These are phyloP conservation scores for Microctonus hyperodae DNA, from an alignment of 2,888 invertebrate genomes.

Conservation along the genomic window DNA sequence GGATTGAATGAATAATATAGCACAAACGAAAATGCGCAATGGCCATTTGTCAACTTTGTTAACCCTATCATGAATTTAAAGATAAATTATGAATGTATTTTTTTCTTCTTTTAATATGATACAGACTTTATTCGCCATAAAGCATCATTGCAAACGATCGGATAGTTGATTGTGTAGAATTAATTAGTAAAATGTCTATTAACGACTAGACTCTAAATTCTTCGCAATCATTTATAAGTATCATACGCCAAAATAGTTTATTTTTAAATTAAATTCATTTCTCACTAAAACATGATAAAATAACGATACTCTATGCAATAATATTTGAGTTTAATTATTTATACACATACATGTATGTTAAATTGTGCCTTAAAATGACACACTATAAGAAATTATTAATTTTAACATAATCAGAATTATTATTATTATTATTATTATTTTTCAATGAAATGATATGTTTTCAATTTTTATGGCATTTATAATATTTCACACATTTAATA, in stretches of 20 bases:
- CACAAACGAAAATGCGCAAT: background rate
- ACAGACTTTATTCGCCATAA: background rate
- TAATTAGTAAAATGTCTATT: background rate
- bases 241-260: background rate
- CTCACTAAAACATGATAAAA: too few relatives aligned
- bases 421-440: too few relatives aligned
- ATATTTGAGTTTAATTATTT: slow-evolving; percentile 4
- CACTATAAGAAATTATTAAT: slow-evolving; percentile 30
- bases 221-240: background rate
- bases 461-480: background rate
- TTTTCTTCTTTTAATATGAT: slow-evolving; percentile 1
- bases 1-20: background rate
- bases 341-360: slow-evolving; percentile 40
- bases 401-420: background rate
- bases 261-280: too few relatives aligned
- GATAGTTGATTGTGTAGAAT: background rate
- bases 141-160: slow-evolving; percentile 19
- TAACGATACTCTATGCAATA: background rate
- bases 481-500: background rate
- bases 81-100: too few relatives aligned
- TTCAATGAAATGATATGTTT: background rate
- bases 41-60: background rate
- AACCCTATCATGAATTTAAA: slow-evolving; percentile 14
- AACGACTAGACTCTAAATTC: background rate
- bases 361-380: slow-evolving; percentile 55